These are phyloP conservation scores for Rhogogaster chlorosoma DNA, from an alignment of 2,888 invertebrate genomes.

Conservation along the genomic window DNA sequence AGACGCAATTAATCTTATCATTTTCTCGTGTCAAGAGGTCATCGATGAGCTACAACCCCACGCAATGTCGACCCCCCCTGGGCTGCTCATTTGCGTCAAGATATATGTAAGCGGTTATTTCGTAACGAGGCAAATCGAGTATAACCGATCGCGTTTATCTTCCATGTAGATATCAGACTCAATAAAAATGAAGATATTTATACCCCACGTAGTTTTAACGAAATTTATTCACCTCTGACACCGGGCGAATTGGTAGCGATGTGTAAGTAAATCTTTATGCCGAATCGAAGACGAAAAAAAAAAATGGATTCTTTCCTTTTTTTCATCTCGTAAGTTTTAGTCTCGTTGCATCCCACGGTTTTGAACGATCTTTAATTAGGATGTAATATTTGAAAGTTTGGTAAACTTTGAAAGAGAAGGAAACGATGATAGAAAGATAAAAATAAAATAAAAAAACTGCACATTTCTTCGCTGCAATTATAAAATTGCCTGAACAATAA, in stretches of 20 bases:
- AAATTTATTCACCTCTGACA: not conserved
- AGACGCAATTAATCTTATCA: not conserved
- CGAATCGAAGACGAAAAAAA: too few species aligned
- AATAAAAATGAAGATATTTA: not conserved
- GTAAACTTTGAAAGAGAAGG: too few species aligned
- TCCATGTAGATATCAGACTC: not conserved
- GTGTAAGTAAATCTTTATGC: too few species aligned
- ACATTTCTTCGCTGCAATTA: not conserved
- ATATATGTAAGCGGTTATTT: not conserved
- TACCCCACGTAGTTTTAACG: not conserved
- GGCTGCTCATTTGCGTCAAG: conserved; percentile 18
- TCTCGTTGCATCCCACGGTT: too few species aligned
- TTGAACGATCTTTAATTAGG: too few species aligned
- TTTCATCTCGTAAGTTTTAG: not conserved
- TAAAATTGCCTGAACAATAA: not conserved
- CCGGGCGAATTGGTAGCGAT: not conserved
- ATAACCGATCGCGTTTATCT: not conserved
- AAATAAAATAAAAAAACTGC: too few species aligned
- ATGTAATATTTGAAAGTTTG: too few species aligned
- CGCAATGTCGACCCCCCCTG: not conserved
- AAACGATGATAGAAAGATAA: too few species aligned
- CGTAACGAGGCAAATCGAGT: not conserved
- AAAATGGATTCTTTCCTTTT: too few species aligned
- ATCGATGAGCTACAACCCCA: conserved; percentile 10
- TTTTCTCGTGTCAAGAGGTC: not conserved